phyloP scores from a whole-genome alignment of 2,113 vertebrate genomes.

The Gobius niger region DNA sequence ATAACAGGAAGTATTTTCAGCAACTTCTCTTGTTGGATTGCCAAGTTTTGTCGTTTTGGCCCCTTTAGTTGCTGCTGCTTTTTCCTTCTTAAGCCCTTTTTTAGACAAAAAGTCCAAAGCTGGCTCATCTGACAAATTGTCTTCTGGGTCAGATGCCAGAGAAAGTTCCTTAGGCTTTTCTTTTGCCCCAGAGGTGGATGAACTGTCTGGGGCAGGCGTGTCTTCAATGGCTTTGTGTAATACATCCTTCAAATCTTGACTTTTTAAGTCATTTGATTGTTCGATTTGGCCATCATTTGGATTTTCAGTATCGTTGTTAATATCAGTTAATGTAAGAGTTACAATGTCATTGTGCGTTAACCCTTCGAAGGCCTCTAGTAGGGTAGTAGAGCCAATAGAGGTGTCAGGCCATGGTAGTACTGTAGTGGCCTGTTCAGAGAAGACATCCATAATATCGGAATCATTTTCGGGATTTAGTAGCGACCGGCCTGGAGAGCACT shows the following conservation, averaged over 20 bases:
- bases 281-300: not conserved
- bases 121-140: constrained; percentile 4
- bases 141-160: not conserved
- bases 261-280: not conserved
- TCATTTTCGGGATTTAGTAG: constrained; percentile 35
- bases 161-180: not conserved
- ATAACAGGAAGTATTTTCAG: not conserved
- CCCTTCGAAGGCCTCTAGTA: constrained; percentile 71
- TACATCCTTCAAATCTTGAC: not conserved
- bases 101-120: constrained; percentile 9
- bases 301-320: constrained; percentile 41
- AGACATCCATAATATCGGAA: constrained; percentile 31
- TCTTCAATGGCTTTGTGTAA: not conserved
- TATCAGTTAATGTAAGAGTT: constrained; percentile 78
- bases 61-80: not conserved
- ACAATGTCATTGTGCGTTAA: constrained; percentile 70
- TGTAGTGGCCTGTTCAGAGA: constrained; percentile 36
- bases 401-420: constrained; percentile 4
- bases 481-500: constrained; percentile 17
- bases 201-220: constrained; percentile 31
- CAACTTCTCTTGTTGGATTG: not conserved
- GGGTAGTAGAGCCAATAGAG: constrained; percentile 57
- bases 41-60: not conserved
- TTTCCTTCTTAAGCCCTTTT: not conserved
- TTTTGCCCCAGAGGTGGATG: not conserved